phyloP scores from a whole-genome alignment of 2,113 vertebrate genomes.

The Thalassarche chlororhynchos region DNA sequence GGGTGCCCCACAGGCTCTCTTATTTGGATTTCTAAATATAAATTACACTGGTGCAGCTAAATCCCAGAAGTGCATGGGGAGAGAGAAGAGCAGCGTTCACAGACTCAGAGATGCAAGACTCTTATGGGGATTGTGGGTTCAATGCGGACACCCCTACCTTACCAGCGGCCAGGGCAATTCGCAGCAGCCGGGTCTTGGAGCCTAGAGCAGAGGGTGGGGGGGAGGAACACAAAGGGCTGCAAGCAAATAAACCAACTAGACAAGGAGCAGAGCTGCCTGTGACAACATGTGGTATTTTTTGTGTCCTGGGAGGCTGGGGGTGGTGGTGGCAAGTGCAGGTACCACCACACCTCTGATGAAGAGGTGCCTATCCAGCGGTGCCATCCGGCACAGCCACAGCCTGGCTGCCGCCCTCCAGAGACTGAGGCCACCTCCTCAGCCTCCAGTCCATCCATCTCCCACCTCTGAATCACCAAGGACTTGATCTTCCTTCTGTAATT shows the following conservation, averaged over 20 bases:
- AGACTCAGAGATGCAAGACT: background rate
- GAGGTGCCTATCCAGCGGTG: accelerated
- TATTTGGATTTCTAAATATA: slow-evolving; percentile 38
- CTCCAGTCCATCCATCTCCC: background rate
- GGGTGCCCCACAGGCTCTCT: background rate
- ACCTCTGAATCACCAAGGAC: background rate
- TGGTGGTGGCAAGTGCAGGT: background rate
- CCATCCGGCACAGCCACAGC: background rate
- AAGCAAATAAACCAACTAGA: background rate
- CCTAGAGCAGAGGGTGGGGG: background rate
- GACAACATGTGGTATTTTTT: background rate
- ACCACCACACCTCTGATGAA: background rate
- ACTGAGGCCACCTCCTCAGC: background rate
- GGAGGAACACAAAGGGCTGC: background rate
- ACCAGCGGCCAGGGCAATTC: background rate
- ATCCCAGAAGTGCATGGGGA: background rate
- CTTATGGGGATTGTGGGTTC: background rate
- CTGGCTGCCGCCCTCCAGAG: background rate
- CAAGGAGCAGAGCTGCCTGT: background rate
- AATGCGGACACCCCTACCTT: background rate
- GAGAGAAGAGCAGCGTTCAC: background rate
- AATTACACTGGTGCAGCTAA: background rate
- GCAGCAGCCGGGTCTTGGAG: background rate
- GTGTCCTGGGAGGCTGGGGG: background rate
- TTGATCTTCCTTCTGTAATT: background rate